Evolutionary conservation across 2,888 invertebrate species (phyloP).

Genomic region (Microctonus hyperodae): DNA sequence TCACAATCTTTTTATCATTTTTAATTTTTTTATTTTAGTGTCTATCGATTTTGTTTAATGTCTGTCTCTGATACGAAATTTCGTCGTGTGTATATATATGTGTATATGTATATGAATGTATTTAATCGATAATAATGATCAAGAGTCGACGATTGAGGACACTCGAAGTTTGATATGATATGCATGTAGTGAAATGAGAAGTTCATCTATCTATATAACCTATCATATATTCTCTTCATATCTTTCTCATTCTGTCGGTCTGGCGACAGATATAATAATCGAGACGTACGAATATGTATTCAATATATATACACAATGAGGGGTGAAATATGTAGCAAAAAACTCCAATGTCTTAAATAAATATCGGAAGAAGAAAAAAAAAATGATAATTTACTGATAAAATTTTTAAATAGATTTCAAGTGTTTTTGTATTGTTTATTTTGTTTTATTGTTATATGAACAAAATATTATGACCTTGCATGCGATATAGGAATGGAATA

Average conservation of each 20-base stretch:
- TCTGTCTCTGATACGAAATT: too few species aligned
- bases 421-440: not conserved
- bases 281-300: not conserved
- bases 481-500: not conserved
- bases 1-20: conserved; percentile 2
- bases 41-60: not conserved
- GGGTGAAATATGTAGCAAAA: not conserved
- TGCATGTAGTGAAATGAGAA: not conserved
- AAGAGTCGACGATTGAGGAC: conserved; percentile 6
- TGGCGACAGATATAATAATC: not conserved
- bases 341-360: not conserved
- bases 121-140: not conserved
- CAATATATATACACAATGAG: not conserved
- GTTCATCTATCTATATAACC: too few species aligned
- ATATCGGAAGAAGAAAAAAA: not conserved
- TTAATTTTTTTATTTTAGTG: not conserved
- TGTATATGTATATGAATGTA: not conserved
- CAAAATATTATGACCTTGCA: not conserved
- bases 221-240: not conserved
- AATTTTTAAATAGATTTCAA: not conserved
- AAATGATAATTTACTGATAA: not conserved
- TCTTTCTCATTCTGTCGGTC: not conserved
- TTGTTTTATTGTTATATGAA: not conserved
- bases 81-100: too few species aligned
- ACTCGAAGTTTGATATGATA: conserved; percentile 9